These are phyloP conservation scores for Acropternis orthonyx DNA, from an alignment of 2,797 vertebrate species.

Conservation along the genomic window DNA sequence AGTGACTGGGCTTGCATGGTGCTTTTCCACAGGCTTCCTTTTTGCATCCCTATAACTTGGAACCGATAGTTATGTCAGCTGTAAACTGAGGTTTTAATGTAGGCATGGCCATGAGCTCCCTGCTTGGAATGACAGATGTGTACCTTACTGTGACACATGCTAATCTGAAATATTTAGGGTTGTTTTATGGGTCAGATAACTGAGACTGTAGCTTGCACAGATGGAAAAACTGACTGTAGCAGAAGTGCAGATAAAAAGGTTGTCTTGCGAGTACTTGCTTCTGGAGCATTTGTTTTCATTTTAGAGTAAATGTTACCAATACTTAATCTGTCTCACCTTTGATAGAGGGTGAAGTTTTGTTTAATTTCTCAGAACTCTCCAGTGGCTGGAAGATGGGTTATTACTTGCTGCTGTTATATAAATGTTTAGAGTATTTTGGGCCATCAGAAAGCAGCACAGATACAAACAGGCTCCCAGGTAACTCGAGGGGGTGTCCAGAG, in stretches of 20 bases:
- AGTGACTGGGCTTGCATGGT: accelerated
- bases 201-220: neutral
- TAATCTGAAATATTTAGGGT: neutral
- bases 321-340: neutral
- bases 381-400: neutral
- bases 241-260: neutral
- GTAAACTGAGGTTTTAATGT: neutral
- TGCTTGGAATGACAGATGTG: neutral
- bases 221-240: neutral
- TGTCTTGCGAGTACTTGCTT: neutral
- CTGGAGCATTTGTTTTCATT: neutral
- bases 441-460: neutral
- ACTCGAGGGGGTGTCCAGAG: too few relatives aligned
- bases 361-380: neutral
- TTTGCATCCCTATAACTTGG: accelerated
- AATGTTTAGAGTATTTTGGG: neutral
- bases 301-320: accelerated
- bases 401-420: neutral
- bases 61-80: neutral
- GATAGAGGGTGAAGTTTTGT: accelerated
- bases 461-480: neutral
- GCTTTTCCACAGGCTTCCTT: neutral
- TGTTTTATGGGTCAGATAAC: neutral
- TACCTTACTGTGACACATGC: neutral
- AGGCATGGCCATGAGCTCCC: neutral